Conservation (phyloP, 2,113 vertebrate genomes). For the Chionodraco myersi region DNA sequence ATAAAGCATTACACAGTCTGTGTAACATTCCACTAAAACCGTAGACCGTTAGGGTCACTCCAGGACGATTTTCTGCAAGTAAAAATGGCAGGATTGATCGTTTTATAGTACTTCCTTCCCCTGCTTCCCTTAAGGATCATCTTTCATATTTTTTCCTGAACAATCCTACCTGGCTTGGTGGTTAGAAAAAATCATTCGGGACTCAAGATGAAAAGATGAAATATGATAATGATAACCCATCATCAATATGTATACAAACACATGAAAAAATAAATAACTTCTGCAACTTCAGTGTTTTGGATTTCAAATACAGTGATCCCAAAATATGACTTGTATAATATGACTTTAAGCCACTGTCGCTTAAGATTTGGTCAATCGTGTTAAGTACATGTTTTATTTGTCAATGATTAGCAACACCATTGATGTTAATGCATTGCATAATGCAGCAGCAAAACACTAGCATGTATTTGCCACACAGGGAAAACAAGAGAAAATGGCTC, state of each 20-base stretch:
- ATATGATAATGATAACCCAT: neutral
- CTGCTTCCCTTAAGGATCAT: constrained; percentile 44
- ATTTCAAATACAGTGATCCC: constrained; percentile 3
- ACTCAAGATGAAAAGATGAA: constrained; percentile 7
- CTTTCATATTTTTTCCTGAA: constrained; percentile 51
- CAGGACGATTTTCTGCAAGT: constrained; percentile 26
- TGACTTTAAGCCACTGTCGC: neutral
- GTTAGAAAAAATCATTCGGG: constrained; percentile 42
- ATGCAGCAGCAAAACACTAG: too few species aligned
- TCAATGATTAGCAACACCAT: too few species aligned
- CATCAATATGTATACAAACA: neutral
- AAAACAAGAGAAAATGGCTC: too few species aligned
- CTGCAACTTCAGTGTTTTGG: constrained; percentile 4
- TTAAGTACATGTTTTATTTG: neutral
- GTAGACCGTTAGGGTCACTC: neutral
- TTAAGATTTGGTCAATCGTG: neutral
- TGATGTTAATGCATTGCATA: too few species aligned
- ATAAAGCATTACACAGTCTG: neutral
- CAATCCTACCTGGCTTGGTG: constrained; percentile 10
- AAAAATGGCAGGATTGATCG: constrained; percentile 49
- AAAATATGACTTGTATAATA: neutral
- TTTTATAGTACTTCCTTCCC: constrained; percentile 31
- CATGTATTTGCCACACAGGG: too few species aligned
- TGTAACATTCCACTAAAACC: neutral
- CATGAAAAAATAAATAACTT: constrained; percentile 1